These are phyloP conservation scores for Noctua pronuba DNA, from an alignment of 2,888 invertebrate genomes.

Conservation along the genomic window DNA sequence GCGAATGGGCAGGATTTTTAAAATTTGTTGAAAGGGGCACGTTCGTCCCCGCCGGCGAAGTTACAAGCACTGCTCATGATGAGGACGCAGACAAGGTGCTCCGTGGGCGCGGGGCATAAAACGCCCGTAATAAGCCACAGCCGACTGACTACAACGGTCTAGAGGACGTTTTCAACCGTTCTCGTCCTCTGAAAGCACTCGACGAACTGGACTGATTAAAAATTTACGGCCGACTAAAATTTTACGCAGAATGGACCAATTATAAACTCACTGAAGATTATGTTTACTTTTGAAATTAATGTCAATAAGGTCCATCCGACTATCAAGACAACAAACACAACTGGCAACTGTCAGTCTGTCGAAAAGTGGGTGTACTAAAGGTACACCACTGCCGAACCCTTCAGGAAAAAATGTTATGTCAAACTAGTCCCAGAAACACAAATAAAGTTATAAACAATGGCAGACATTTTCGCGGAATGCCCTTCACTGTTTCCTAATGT, in stretches of 20 bases:
- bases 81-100: conserved; percentile 68
- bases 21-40: conserved; percentile 57
- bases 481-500: conserved; percentile 43
- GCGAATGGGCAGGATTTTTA: conserved; percentile 49
- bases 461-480: conserved; percentile 34
- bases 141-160: conserved; percentile 63
- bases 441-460: conserved; percentile 29
- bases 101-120: conserved; percentile 60
- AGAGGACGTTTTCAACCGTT: conserved; percentile 67
- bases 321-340: not conserved
- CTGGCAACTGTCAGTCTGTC: not conserved
- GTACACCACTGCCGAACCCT: not conserved
- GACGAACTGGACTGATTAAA: conserved; percentile 61
- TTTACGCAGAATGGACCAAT: conserved; percentile 5
- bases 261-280: not conserved
- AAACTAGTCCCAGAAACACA: not conserved
- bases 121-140: conserved; percentile 64
- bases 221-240: conserved; percentile 49
- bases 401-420: not conserved
- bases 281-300: not conserved
- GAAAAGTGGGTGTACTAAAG: not conserved
- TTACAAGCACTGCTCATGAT: conserved; percentile 64
- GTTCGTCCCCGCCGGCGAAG: conserved; percentile 53
- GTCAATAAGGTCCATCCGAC: not conserved
- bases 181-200: conserved; percentile 65